Evolutionary conservation across 1,140 invertebrate species (phyloP).

Genomic region (Eriocheir sinensis): DNA sequence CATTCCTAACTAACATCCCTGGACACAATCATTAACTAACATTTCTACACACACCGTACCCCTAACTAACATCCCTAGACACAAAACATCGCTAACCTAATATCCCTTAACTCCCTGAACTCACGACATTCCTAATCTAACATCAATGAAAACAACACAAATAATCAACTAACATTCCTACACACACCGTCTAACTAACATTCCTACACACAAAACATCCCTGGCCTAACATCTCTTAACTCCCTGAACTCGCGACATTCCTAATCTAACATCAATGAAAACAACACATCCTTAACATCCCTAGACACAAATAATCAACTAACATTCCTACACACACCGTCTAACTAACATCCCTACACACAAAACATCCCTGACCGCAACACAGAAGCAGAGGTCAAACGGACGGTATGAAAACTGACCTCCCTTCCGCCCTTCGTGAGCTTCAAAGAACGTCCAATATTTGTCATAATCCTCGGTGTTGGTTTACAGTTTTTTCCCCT

Average conservation of each 20-base stretch:
- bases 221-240: neutral
- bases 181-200: neutral
- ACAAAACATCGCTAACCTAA: too few relatives aligned
- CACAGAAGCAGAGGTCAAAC: neutral
- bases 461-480: neutral
- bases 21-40: neutral
- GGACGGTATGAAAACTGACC: neutral
- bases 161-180: neutral
- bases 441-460: conserved; percentile 7
- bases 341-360: too few relatives aligned
- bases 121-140: neutral
- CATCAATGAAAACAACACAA: neutral
- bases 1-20: neutral
- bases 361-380: neutral
- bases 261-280: neutral
- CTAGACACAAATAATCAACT: too few relatives aligned
- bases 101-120: neutral
- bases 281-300: neutral
- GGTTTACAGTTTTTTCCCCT: neutral
- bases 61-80: neutral
- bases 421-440: neutral
- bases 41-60: neutral
- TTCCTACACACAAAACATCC: neutral
- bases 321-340: neutral
- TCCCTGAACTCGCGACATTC: neutral